A percentile compares a stretch with the other conserved stretches of the same genome.
These are phyloP conservation scores for Nephrocerus scutellatus DNA, from an alignment of 2,888 invertebrate species.

Conservation along the genomic window DNA sequence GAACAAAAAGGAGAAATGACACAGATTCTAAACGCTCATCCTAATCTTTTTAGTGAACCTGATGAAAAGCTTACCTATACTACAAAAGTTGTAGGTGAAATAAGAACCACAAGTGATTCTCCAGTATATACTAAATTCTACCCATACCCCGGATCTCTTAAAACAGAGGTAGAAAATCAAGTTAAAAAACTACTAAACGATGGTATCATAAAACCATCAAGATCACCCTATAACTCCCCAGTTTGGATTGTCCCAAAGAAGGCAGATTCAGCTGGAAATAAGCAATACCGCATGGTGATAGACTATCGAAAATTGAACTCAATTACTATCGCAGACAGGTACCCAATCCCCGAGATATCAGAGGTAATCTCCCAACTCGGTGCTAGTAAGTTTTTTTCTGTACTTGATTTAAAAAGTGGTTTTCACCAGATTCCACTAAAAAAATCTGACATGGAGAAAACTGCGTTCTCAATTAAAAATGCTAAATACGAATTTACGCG, in stretches of 20 bases:
- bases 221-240: too few species aligned
- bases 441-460: constrained; percentile 11
- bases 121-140: constrained; percentile 7
- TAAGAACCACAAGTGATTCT: neutral
- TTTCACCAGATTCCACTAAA: constrained; percentile 15
- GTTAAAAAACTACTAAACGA: constrained; percentile 4
- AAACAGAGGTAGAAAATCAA: constrained; percentile 11
- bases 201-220: constrained; percentile 3
- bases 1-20: constrained; percentile 1
- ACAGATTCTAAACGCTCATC: neutral
- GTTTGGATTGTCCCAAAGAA: too few species aligned
- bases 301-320: constrained; percentile 13
- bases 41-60: constrained; percentile 3
- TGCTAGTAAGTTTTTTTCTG: constrained; percentile 7
- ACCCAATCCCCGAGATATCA: constrained; percentile 10
- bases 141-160: constrained; percentile 9
- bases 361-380: constrained; percentile 7
- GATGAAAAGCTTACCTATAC: constrained; percentile 5
- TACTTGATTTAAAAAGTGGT: constrained; percentile 8
- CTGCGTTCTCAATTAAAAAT: constrained; percentile 13
- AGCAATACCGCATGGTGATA: constrained; percentile 14
- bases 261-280: constrained; percentile 4
- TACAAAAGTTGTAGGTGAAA: too few species aligned
- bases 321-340: constrained; percentile 10
- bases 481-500: constrained; percentile 15